Percentiles rank a stretch among this genome's conserved stretches.
These are phyloP conservation scores for Nephrotoma flavescens DNA, from an alignment of 2,888 invertebrate species.

Conservation along the genomic window DNA sequence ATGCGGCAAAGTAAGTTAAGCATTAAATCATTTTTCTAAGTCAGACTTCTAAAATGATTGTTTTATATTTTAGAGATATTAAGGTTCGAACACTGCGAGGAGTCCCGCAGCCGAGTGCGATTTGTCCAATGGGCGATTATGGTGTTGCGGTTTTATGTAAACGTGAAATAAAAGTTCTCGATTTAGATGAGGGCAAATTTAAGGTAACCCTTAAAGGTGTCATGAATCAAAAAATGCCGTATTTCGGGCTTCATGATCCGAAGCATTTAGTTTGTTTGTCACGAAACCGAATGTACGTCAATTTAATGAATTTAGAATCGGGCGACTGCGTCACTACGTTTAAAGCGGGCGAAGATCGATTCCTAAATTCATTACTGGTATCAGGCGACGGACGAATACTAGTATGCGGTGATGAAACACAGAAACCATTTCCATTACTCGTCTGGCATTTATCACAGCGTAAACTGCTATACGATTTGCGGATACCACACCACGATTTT, in stretches of 20 bases:
- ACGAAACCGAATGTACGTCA: slow-evolving; percentile 78
- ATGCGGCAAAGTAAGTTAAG: slow-evolving; percentile 40
- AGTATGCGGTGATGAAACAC: slow-evolving; percentile 84
- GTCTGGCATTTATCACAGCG: slow-evolving; percentile 79
- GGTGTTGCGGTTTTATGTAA: slow-evolving; percentile 68
- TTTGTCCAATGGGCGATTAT: slow-evolving; percentile 61
- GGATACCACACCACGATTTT: slow-evolving; percentile 82
- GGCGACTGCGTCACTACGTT: slow-evolving; percentile 57
- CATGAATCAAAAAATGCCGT: slow-evolving; percentile 89
- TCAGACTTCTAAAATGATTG: background rate
- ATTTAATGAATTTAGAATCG: slow-evolving; percentile 68
- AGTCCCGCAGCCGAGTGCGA: slow-evolving; percentile 60
- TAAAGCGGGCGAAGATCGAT: slow-evolving; percentile 81
- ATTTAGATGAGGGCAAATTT: slow-evolving; percentile 54
- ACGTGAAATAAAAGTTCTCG: slow-evolving; percentile 64
- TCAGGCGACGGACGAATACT: slow-evolving; percentile 77
- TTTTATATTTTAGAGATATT: slow-evolving; percentile 35
- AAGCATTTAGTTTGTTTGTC: slow-evolving; percentile 65
- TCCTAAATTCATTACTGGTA: slow-evolving; percentile 73
- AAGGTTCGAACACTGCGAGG: slow-evolving; percentile 55
- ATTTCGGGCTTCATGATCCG: slow-evolving; percentile 68
- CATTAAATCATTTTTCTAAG: background rate
- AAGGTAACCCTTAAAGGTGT: slow-evolving; percentile 63
- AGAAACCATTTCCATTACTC: slow-evolving; percentile 77
- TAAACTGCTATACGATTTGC: slow-evolving; percentile 70